Conservation (phyloP, 2,888 invertebrate species). For the Slavum lentiscoides region DNA sequence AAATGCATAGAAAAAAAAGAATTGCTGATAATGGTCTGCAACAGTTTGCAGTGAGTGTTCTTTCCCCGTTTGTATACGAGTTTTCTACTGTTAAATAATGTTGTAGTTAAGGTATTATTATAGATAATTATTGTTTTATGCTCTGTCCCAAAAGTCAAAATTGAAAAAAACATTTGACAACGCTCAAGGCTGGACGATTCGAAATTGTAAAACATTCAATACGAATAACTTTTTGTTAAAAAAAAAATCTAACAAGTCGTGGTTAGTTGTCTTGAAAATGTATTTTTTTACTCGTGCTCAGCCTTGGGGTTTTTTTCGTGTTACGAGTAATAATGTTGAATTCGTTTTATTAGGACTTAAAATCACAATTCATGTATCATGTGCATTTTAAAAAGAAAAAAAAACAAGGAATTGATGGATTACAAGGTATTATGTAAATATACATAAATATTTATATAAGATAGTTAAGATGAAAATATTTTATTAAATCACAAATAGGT, state of each 20-base stretch:
- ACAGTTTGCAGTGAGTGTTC: constrained; percentile 10
- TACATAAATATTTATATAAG: not conserved
- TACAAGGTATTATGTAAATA: constrained; percentile 24
- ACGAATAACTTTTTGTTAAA: too few relatives aligned
- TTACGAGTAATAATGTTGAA: not conserved
- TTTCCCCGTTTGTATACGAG: not conserved
- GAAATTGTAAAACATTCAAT: too few relatives aligned
- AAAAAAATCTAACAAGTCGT: too few relatives aligned
- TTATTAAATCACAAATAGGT: constrained; percentile 35
- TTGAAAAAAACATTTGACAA: too few relatives aligned
- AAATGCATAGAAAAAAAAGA: not conserved
- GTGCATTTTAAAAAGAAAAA: not conserved
- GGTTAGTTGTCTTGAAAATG: too few relatives aligned
- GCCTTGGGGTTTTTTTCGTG: too few relatives aligned
- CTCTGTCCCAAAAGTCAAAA: too few relatives aligned
- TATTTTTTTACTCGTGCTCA: too few relatives aligned
- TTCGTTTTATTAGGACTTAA: constrained; percentile 10
- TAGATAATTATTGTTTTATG: too few relatives aligned
- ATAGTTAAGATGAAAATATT: constrained; percentile 22
- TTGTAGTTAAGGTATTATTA: too few relatives aligned
- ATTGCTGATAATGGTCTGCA: not conserved
- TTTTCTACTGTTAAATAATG: not conserved
- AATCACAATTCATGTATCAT: not conserved
- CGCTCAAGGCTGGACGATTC: too few relatives aligned
- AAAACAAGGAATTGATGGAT: not conserved